Conservation (phyloP, 2,797 vertebrate species). For the Argyrosomus regius region DNA sequence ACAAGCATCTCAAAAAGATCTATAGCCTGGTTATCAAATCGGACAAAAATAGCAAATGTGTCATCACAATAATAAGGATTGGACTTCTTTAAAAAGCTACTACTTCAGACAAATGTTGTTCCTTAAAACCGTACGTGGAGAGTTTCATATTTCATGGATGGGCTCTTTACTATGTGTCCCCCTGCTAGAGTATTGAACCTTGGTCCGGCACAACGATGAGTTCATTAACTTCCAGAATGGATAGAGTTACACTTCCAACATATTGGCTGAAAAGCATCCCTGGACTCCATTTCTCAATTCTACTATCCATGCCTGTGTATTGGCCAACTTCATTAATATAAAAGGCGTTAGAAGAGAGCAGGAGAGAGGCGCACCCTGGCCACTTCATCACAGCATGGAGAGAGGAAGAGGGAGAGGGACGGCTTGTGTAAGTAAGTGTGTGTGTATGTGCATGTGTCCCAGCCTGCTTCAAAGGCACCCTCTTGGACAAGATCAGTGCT, state of each 20-base stretch:
- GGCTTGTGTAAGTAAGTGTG: slow-evolving; percentile 35
- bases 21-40: slow-evolving; percentile 28
- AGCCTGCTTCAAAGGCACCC: slow-evolving; percentile 82
- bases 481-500: slow-evolving; percentile 81
- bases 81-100: background rate
- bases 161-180: background rate
- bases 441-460: slow-evolving; percentile 45
- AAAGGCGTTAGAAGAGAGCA: slow-evolving; percentile 54
- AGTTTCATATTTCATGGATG: background rate
- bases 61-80: background rate
- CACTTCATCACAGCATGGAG: slow-evolving; percentile 69
- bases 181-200: slow-evolving; percentile 45
- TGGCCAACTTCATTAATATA: slow-evolving; percentile 80
- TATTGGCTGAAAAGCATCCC: slow-evolving; percentile 66
- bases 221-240: slow-evolving; percentile 72
- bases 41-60: slow-evolving; percentile 20
- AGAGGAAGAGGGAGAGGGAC: slow-evolving; percentile 34
- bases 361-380: slow-evolving; percentile 51
- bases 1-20: slow-evolving; percentile 37
- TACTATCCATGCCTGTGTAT: slow-evolving; percentile 61
- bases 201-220: slow-evolving; percentile 51
- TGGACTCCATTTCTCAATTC: slow-evolving; percentile 65
- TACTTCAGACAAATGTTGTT: background rate
- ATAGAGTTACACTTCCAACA: slow-evolving; percentile 53
- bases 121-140: background rate